Conservation (phyloP, 1,140 invertebrate species). For the Anoplolepis gracilipes region DNA sequence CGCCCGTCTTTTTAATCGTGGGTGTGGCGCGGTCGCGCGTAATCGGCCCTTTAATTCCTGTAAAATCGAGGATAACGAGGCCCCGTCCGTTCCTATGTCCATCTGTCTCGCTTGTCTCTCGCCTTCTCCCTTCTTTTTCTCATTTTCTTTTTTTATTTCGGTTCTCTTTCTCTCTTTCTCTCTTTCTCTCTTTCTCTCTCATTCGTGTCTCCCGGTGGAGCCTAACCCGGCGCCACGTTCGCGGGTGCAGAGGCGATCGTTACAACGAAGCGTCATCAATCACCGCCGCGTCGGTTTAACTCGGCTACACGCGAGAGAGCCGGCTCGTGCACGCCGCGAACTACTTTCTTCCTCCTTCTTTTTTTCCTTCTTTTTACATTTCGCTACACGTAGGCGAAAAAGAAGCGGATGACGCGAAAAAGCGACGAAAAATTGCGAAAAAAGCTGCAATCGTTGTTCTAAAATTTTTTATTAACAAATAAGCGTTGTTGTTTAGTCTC, state of each 20-base stretch:
- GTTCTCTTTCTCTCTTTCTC: constrained; percentile 54
- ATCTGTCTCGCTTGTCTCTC: constrained; percentile 34
- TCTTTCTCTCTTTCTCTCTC: constrained; percentile 56
- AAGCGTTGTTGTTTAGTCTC: neutral
- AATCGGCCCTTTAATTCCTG: constrained; percentile 77
- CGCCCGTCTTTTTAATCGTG: constrained; percentile 68
- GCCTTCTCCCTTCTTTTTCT: constrained; percentile 30
- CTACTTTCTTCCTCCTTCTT: constrained; percentile 65
- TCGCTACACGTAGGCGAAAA: constrained; percentile 65
- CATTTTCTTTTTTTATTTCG: constrained; percentile 22
- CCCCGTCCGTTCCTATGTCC: constrained; percentile 69
- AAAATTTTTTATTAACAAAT: constrained; percentile 27
- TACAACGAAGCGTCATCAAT: constrained; percentile 78
- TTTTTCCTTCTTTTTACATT: constrained; percentile 65
- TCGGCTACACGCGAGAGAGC: constrained; percentile 76
- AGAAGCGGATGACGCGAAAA: constrained; percentile 36
- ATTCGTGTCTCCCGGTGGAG: constrained; percentile 49
- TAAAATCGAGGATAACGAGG: constrained; percentile 76
- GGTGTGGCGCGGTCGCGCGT: constrained; percentile 65
- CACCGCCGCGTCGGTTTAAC: constrained; percentile 75
- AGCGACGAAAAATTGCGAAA: constrained; percentile 38
- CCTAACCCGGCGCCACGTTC: constrained; percentile 70
- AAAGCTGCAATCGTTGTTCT: constrained; percentile 42
- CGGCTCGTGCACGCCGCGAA: constrained; percentile 70
- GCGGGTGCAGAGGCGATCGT: constrained; percentile 76